phyloP scores from a whole-genome alignment of 2,888 invertebrate genomes.

The Parthenolecanium corni region DNA sequence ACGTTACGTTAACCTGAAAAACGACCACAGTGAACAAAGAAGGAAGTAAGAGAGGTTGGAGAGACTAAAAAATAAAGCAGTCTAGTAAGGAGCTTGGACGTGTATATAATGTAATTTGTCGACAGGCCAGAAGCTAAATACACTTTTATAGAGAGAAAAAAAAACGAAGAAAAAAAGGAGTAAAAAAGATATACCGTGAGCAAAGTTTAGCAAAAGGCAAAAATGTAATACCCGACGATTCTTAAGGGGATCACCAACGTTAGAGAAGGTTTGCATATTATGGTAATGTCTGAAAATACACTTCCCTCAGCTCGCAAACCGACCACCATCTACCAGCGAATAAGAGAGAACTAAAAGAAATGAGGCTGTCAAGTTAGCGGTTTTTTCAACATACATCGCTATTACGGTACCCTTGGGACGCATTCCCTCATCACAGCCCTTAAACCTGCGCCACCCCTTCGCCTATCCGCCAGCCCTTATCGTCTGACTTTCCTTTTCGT shows the following conservation, averaged over 20 bases:
- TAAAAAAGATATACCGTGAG: too few relatives aligned
- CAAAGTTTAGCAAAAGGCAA: too few relatives aligned
- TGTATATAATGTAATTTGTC: slow-evolving; percentile 28
- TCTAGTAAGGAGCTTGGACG: slow-evolving; percentile 24
- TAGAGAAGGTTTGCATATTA: slow-evolving; percentile 27
- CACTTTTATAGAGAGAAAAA: background rate
- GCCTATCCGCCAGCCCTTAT: too few relatives aligned
- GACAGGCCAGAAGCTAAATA: slow-evolving; percentile 27
- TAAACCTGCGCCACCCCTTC: slow-evolving; percentile 14
- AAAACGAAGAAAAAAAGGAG: too few relatives aligned
- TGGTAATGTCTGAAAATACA: slow-evolving; percentile 27
- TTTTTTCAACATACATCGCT: slow-evolving; percentile 31
- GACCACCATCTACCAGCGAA: slow-evolving; percentile 2
- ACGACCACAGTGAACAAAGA: too few relatives aligned
- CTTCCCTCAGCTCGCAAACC: background rate
- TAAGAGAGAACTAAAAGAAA: slow-evolving; percentile 17
- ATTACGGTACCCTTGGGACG: slow-evolving; percentile 32
- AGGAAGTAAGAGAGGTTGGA: background rate
- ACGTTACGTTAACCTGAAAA: too few relatives aligned
- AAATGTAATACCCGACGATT: slow-evolving; percentile 20
- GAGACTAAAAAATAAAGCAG: slow-evolving; percentile 15
- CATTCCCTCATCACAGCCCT: slow-evolving; percentile 26
- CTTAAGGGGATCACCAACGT: slow-evolving; percentile 24
- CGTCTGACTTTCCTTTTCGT: slow-evolving; percentile 1
- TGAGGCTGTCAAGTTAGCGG: slow-evolving; percentile 31